Percentiles rank a stretch among this genome's conserved stretches.
Evolutionary conservation across 1,140 invertebrate species (phyloP).

Genomic region (Frieseomelitta varia): DNA sequence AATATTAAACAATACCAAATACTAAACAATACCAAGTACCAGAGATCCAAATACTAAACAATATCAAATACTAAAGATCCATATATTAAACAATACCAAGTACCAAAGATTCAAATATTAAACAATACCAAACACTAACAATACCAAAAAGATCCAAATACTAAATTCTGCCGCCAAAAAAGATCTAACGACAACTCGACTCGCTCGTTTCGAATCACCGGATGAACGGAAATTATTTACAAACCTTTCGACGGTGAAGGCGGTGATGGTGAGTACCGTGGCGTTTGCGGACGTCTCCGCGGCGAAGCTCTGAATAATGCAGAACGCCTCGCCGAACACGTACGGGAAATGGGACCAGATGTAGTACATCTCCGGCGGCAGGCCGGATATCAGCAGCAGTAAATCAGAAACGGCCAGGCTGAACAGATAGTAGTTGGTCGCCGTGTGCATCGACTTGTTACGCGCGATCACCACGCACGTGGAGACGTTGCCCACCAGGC

Average conservation of each 20-base stretch:
- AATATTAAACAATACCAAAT: too few species aligned
- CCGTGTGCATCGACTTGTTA: slow-evolving; percentile 94
- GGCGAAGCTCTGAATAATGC: slow-evolving; percentile 90
- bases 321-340: slow-evolving; percentile 93
- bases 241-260: slow-evolving; percentile 93
- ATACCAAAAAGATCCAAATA: background rate
- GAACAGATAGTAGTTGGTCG: slow-evolving; percentile 96
- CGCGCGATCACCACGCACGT: slow-evolving; percentile 95
- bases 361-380: slow-evolving; percentile 92
- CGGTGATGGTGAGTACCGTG: slow-evolving; percentile 95
- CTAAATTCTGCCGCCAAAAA: background rate
- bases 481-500: slow-evolving; percentile 94
- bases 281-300: slow-evolving; percentile 96
- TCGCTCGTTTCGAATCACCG: background rate
- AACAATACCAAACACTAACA: background rate
- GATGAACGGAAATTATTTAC: background rate
- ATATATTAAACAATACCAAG: too few species aligned
- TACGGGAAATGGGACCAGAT: slow-evolving; percentile 95
- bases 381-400: slow-evolving; percentile 90
- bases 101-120: background rate
- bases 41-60: too few species aligned
- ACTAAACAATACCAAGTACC: too few species aligned
- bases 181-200: background rate
- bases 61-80: too few species aligned
- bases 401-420: slow-evolving; percentile 96